Base-by-base conservation (phyloP, 2,797 vertebrate species). In the Eupleurogrammus muticus region DNA sequence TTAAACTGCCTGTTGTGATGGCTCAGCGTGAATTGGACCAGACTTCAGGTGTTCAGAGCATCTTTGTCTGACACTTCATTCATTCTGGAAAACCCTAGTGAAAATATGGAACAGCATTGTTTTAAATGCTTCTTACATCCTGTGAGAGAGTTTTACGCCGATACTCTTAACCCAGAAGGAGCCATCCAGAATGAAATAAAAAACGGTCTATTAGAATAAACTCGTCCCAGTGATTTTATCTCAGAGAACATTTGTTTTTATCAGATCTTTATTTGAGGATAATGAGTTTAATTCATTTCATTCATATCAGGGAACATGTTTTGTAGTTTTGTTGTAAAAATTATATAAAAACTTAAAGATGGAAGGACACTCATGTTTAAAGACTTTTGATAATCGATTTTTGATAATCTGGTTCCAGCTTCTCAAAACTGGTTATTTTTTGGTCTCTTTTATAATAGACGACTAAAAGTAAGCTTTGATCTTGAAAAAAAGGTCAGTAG, bases 1-100 rank as follows among this genome's bases (percentile, higher is more conserved):
- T 79, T 70, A 62, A 68, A 58, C 4, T 53, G 35, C 20, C 51
- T 58, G 60, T 55, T 53, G 52, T 50, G 53, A 66, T 34, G 17
- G 44, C 70, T 63, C 58, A 38, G 48, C 14, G n/a, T 53, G 28
- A 62, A 40, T n/a, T 5, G 12, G 21, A 56, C 55, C 40, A 49
- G 20, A 40, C 65, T 6, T 61, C 50, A 70, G 61, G 67, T 69
- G 52, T 53, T 64, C 4, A 6, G 3, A 14, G 24, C 36, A 24
- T 66, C 7, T 38, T 49, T 38, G 16, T 59, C 1, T 35, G 46
- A 35, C 19, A 0, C 9, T 54, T 19, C 13, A 17, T 44, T 56
- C 17, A 28, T 28, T 19, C 9, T 40, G n/a, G 8, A 19, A 53
- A 28, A n/a, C n/a, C n/a, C n/a, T n/a, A n/a, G n/a, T n/a, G 28